A percentile compares a stretch with the other conserved stretches of the same genome.
These are phyloP conservation scores for Frankliniella intonsa DNA, from an alignment of 2,888 invertebrate genomes.

Conservation along the genomic window DNA sequence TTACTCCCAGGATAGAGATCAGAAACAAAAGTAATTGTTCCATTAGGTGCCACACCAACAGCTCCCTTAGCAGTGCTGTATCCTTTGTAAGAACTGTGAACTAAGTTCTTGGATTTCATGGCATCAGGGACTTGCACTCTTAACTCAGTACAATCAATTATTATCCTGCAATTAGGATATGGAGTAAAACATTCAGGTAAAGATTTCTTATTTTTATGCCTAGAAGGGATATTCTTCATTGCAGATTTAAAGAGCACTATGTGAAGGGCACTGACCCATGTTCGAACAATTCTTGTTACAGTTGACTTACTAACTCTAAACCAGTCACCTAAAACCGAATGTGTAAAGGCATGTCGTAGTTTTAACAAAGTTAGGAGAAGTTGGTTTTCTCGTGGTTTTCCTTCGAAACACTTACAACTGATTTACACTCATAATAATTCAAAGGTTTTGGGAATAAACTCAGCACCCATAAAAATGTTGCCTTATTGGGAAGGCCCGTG, in stretches of 20 bases:
- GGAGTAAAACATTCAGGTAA: background rate
- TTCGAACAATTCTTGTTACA: background rate
- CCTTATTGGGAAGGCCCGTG: background rate
- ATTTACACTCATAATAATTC: background rate
- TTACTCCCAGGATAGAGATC: constrained; percentile 26
- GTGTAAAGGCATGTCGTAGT: background rate
- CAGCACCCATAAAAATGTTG: background rate
- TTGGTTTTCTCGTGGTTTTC: background rate
- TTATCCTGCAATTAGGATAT: constrained; percentile 24
- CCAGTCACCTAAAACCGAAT: background rate
- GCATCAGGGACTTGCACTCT: constrained; percentile 24
- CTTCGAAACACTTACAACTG: background rate
- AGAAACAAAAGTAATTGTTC: constrained; percentile 31
- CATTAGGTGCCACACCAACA: constrained; percentile 31
- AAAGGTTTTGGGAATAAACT: background rate
- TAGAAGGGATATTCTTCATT: background rate
- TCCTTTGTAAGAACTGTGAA: constrained; percentile 29
- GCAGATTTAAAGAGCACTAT: constrained; percentile 2
- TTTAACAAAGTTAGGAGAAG: background rate
- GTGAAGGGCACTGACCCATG: background rate
- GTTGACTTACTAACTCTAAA: background rate
- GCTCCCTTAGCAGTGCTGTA: constrained; percentile 28
- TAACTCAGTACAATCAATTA: constrained; percentile 32
- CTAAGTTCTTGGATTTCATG: background rate
- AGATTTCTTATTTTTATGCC: background rate